Evolutionary conservation across 2,888 invertebrate genomes (phyloP).

Genomic region (Microchrysa polita): DNA sequence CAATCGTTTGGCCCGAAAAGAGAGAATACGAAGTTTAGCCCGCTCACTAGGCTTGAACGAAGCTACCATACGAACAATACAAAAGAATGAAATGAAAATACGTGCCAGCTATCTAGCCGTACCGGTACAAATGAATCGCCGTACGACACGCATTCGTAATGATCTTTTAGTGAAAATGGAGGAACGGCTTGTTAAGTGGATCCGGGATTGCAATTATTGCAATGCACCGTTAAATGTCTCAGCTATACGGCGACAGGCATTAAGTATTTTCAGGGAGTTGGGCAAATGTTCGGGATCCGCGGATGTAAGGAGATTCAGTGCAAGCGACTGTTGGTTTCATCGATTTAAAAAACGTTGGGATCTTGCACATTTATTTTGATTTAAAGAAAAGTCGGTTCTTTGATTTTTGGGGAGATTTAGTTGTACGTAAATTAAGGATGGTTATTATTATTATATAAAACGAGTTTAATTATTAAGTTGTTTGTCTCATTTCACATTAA

Average conservation of each 20-base stretch:
- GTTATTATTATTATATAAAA: too few species aligned
- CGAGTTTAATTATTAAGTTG: too few species aligned
- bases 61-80: conserved; percentile 52
- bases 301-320: not conserved
- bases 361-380: too few species aligned
- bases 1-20: not conserved
- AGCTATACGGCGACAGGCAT: not conserved
- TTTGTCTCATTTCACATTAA: too few species aligned
- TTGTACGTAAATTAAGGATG: too few species aligned
- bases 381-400: too few species aligned
- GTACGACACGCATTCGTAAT: conserved; percentile 49
- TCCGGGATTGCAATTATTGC: conserved; percentile 50
- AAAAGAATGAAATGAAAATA: conserved; percentile 52
- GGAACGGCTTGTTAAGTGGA: conserved; percentile 52
- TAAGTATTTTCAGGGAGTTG: not conserved
- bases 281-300: not conserved
- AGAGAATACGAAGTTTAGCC: conserved; percentile 48
- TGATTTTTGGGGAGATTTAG: too few species aligned
- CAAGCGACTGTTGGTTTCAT: conserved; percentile 25
- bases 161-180: conserved; percentile 53
- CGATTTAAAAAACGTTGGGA: conserved; percentile 14
- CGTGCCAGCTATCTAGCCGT: conserved; percentile 48
- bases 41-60: conserved; percentile 53
- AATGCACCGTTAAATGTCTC: conserved; percentile 48
- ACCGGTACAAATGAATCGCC: conserved; percentile 38